Percentiles rank a stretch among this genome's conserved stretches.
Conservation (phyloP, 37 sponge, comb jelly and placozoan species). For the Ephydatia muelleri region DNA sequence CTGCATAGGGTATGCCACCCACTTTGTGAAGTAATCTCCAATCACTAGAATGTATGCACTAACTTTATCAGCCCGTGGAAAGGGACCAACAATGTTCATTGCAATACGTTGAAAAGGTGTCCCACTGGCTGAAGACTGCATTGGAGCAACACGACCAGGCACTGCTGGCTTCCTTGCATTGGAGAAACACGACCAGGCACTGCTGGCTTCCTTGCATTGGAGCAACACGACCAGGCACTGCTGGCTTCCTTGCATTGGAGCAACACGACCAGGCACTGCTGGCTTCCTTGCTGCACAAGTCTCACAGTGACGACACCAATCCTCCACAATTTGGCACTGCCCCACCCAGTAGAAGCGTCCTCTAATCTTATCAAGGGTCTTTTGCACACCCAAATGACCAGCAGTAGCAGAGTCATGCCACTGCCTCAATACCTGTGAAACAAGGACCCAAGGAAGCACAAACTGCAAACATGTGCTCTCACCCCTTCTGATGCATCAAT, state of each 20-base stretch:
- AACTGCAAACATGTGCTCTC: neutral
- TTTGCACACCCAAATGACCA: constrained; percentile 22
- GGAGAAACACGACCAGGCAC: neutral
- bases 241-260: constrained; percentile 18
- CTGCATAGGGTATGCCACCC: constrained; percentile 7
- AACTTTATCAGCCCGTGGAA: constrained; percentile 1
- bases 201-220: constrained; percentile 6
- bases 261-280: neutral
- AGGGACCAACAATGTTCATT: constrained; percentile 27
- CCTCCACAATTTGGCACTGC: constrained; percentile 1
- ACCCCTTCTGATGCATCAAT: constrained; percentile 4
- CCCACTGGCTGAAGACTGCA: constrained; percentile 9
- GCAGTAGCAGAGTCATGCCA: constrained; percentile 9
- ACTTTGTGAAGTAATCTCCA: constrained; percentile 19
- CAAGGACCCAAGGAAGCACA: constrained; percentile 11
- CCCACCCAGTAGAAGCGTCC: constrained; percentile 27
- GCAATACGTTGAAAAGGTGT: constrained; percentile 44
- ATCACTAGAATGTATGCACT: neutral
- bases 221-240: neutral
- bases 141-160: constrained; percentile 1
- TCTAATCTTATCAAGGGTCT: constrained; percentile 6
- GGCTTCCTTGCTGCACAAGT: constrained; percentile 24
- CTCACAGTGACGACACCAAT: constrained; percentile 29
- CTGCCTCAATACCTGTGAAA: neutral
- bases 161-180: constrained; percentile 3